Conservation (phyloP, 2,113 vertebrate genomes). For the Anthoscopus minutus region DNA sequence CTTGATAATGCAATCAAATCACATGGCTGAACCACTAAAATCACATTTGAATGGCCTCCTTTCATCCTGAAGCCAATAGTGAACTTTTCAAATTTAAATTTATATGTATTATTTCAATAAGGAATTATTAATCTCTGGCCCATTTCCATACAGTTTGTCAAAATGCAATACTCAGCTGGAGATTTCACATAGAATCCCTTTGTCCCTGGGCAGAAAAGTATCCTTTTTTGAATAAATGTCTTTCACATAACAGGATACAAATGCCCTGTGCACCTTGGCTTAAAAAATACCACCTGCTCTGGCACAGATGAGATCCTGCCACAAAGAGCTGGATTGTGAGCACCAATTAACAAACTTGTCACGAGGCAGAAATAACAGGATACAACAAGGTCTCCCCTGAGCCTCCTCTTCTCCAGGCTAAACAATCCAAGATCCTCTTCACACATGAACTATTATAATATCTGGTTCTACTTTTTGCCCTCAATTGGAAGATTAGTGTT, state of each 20-base stretch:
- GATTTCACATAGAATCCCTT: neutral
- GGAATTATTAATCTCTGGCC: neutral
- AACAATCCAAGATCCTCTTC: neutral
- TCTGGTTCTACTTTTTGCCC: neutral
- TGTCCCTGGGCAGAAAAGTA: neutral
- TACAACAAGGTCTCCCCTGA: neutral
- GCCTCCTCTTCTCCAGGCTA: neutral
- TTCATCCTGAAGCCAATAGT: neutral
- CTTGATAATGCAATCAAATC: neutral
- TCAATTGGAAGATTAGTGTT: neutral
- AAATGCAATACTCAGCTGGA: neutral
- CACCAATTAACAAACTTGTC: neutral
- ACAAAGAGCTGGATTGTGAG: neutral
- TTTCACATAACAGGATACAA: neutral
- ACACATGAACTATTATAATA: neutral
- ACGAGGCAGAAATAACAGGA: neutral
- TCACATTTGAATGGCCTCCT: neutral
- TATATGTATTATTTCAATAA: neutral
- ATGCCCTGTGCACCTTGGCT: neutral
- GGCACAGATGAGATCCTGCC: neutral
- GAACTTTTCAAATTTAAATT: neutral
- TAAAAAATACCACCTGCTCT: neutral
- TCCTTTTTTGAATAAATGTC: neutral
- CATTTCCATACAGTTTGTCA: neutral
- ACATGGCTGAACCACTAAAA: neutral